phyloP scores from a whole-genome alignment of 92 coral and sea anemone species.

The Actinostola sp. region DNA sequence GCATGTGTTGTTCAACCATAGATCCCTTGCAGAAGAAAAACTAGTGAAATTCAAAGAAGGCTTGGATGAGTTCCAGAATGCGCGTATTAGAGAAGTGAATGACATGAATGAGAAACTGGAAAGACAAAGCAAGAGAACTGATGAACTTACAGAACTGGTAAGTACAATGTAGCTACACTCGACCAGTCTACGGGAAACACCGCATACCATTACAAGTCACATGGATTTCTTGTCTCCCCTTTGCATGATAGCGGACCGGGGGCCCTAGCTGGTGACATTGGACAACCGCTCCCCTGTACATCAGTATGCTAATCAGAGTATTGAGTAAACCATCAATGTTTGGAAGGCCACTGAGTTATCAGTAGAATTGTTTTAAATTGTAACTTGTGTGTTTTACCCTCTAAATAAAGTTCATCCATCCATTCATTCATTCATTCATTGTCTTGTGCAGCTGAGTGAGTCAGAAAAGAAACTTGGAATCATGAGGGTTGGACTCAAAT shows the following conservation, averaged over 20 bases:
- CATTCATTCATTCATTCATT: too few relatives aligned
- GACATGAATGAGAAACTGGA: conserved; percentile 83
- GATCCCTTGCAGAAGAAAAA: conserved; percentile 58
- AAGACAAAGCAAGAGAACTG: conserved; percentile 71
- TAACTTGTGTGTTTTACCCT: too few relatives aligned
- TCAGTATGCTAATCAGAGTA: too few relatives aligned
- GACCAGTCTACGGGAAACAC: too few relatives aligned
- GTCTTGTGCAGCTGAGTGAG: conserved; percentile 70
- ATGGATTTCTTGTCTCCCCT: too few relatives aligned
- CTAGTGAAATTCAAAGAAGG: conserved; percentile 66
- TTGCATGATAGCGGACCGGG: too few relatives aligned
- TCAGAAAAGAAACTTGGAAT: conserved; percentile 81
- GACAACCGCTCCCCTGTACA: too few relatives aligned
- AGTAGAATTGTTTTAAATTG: neutral
- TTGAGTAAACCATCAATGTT: too few relatives aligned
- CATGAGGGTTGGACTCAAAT: conserved; percentile 82
- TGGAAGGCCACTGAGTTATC: too few relatives aligned
- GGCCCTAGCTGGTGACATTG: too few relatives aligned
- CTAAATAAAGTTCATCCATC: too few relatives aligned
- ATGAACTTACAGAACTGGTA: conserved; percentile 90
- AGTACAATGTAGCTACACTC: neutral
- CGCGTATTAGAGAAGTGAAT: conserved; percentile 71
- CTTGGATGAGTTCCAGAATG: conserved; percentile 66
- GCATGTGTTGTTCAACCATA: neutral
- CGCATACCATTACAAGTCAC: too few relatives aligned